phyloP scores from a whole-genome alignment of 2,797 vertebrate genomes.

The Pangasius djambal region DNA sequence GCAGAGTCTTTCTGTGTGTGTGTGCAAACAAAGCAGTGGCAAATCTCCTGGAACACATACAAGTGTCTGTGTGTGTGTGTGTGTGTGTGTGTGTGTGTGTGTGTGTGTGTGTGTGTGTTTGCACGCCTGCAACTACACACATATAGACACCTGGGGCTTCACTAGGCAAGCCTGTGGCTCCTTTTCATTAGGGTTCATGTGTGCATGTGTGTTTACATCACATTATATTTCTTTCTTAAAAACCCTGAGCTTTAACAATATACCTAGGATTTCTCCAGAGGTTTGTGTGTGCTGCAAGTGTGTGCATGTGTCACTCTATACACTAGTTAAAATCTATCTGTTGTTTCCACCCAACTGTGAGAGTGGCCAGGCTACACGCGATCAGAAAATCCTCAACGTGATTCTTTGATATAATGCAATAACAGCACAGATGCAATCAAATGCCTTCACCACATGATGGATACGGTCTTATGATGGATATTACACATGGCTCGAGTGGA shows the following conservation, averaged over 20 bases:
- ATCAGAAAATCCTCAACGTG: neutral
- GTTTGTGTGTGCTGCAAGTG: conserved; percentile 16
- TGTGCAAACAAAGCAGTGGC: conserved; percentile 48
- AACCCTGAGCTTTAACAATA: neutral
- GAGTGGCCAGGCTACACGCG: conserved; percentile 10
- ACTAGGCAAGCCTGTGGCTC: conserved; percentile 23
- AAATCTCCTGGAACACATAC: conserved; percentile 40
- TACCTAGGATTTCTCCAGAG: neutral
- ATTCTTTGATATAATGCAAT: conserved; percentile 10
- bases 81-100: conserved; percentile 27
- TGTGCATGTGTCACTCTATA: conserved; percentile 2
- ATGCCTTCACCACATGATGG: conserved; percentile 21
- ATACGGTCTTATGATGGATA: conserved; percentile 47
- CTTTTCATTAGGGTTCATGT: conserved; percentile 41
- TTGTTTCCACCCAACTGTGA: conserved; percentile 13
- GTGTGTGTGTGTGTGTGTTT: neutral
- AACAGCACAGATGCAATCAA: conserved; percentile 22
- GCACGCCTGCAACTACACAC: neutral
- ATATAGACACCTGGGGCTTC: conserved; percentile 47
- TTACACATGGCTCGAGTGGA: conserved; percentile 43
- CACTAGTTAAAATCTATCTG: conserved; percentile 25
- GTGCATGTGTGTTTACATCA: conserved; percentile 5
- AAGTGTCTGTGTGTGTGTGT: conserved; percentile 18
- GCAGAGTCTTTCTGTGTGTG: conserved; percentile 34
- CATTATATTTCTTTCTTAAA: neutral